Base-by-base conservation (phyloP, 2,888 invertebrate species). In the Metalampra italica region DNA sequence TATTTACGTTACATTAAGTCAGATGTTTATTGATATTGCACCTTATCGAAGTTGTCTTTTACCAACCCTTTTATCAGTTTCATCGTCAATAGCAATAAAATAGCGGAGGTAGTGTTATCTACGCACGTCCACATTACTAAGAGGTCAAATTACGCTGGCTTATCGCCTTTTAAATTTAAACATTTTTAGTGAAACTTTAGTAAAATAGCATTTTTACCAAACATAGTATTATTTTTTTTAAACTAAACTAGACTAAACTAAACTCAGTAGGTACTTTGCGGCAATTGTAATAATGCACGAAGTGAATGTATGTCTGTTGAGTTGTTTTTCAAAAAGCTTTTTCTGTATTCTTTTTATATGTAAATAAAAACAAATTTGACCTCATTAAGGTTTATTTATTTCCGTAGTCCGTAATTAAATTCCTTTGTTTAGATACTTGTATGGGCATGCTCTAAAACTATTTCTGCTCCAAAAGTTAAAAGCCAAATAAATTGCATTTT, bases 61-160 rank as follows among this genome's bases (percentile, higher is more conserved):
- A 36, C 39, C 13, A 14, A 39, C 39, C 13, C 9, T 14, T 36
- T 70, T 72, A 68, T 70, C 61, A 64, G 53, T 62, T 57, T 60
- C 56, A 50, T 54, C 61, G 64, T 66, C 66, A 61, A 71, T 72
- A 68, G 64, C 64, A 68, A 68, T 71, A 68, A 68, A 70, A 62
- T 62, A 57, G 59, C 50, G 51, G 58, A 60, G 57, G 56, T 52
- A 58, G 45, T 47, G 40, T 51, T 51, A 52, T 56, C 51, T 54
- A 48, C 46, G 45, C 39, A 39, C 43, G 45, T 30, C 45, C 47
- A 43, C 44, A 49, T 45, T 47, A 51, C 29, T 36, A 36, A 5
- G 37, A 45, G 48, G 43, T 54, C 52, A 57, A 55, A 53, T 54
- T 52, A 56, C 51, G 52, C 43, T 49, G 43, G 47, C 58, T 58